Evolutionary conservation across 2,888 invertebrate genomes (phyloP).

Genomic region (Panopea generosa): DNA sequence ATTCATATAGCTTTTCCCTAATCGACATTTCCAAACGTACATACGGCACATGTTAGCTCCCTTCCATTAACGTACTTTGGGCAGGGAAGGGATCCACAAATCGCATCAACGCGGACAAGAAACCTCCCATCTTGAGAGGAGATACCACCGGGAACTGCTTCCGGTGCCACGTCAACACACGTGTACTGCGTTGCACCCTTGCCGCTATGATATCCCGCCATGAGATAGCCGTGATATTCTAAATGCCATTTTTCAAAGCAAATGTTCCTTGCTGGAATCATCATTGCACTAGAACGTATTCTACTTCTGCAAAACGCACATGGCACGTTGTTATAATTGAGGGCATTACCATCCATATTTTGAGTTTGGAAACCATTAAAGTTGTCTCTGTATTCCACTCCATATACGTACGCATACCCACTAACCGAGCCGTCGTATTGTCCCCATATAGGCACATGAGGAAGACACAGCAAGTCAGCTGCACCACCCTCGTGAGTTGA

Average conservation of each 20-base stretch:
- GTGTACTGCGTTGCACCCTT: constrained; percentile 33
- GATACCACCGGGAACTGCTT: constrained; percentile 46
- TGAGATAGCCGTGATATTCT: constrained; percentile 63
- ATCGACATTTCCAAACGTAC: too few species aligned
- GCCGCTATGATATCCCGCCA: constrained; percentile 23
- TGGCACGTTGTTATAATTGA: constrained; percentile 48
- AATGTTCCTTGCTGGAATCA: constrained; percentile 53
- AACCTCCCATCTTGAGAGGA: constrained; percentile 41
- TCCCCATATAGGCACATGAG: constrained; percentile 35
- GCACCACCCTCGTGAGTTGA: constrained; percentile 23
- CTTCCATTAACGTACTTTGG: constrained; percentile 46
- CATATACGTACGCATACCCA: not conserved
- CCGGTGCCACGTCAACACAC: constrained; percentile 61
- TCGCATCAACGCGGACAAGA: constrained; percentile 46
- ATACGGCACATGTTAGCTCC: constrained; percentile 60
- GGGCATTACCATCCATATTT: constrained; percentile 32
- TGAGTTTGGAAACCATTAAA: not conserved
- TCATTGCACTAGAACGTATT: constrained; percentile 29
- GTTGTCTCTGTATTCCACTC: not conserved
- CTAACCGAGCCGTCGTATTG: not conserved
- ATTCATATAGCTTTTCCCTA: too few species aligned
- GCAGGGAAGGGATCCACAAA: constrained; percentile 64
- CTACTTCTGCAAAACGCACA: constrained; percentile 59
- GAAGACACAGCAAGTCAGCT: constrained; percentile 41
- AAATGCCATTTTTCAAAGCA: constrained; percentile 58